Base-by-base conservation (phyloP, 2,888 invertebrate species). In the Papilio demoleus region DNA sequence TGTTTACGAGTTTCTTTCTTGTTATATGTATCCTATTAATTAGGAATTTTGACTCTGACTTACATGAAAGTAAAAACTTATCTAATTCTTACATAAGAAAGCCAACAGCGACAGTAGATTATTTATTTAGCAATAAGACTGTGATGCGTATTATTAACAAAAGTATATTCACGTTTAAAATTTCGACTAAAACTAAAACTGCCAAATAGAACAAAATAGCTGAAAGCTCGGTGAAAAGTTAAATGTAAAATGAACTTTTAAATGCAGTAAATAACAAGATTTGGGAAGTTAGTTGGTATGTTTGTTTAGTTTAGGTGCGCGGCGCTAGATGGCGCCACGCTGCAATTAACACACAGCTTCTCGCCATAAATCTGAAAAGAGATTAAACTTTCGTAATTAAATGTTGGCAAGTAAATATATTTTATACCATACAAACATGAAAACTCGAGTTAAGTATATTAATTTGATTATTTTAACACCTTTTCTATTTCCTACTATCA, bases 361-460 rank as follows among this genome's bases (percentile, higher is more conserved):
- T 27, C 36, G 50, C 58, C 36, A 59, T 68, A 64, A 68, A 68
- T 68, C 68, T 68, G 47, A 64, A 47, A 63, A 47, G 58, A 64
- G 45, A 68, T 64, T 64, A 47, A 68, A 68, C 68, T 68, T 67
- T 64, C 56, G 63, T 68, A 68, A 68, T 68, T 64, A 68, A 68
- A 64, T 68, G 63, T 68, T 67, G n/a, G 22, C 53, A 62, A 62
- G 62, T 62, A 67, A 56, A 67, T 67, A 67, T n/a, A 67, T 50
- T 60, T 67, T 40, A 50, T 19, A 38, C 31, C 24, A n/a, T 34
- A 59, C 47, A 36, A 50, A 50, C 67, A 40, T 27, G 38, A 61
- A 60, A 38, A 27, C 14, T 27, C 12, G 38, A 58, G 14, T 45
- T 2, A n/a, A n/a, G n/a, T n/a, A 42, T 27, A 27, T 24, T 12